Conservation (phyloP, 1,140 invertebrate species). For the Chrysomallon squamiferum region DNA sequence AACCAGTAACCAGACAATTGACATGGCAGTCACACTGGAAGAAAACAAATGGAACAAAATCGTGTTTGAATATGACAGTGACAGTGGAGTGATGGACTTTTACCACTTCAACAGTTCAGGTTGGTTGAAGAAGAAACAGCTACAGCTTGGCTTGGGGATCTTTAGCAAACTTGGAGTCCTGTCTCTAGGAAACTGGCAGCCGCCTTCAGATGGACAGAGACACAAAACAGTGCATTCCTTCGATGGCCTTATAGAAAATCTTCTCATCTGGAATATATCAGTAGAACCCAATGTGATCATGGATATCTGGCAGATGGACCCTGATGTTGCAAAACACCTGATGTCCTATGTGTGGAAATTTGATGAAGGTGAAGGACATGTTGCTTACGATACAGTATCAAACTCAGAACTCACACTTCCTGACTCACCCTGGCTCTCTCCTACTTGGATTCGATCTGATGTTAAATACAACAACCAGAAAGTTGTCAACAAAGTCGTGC, state of each 20-base stretch:
- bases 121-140: constrained; percentile 16
- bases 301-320: constrained; percentile 31
- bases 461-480: constrained; percentile 8
- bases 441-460: constrained; percentile 33
- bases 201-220: constrained; percentile 15
- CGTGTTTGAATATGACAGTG: constrained; percentile 27
- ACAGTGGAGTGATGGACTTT: constrained; percentile 21
- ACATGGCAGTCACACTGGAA: constrained; percentile 20
- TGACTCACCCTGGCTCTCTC: constrained; percentile 22
- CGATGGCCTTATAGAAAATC: constrained; percentile 31
- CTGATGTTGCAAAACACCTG: constrained; percentile 18
- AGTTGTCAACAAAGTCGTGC: too few relatives aligned
- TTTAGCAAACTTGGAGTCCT: constrained; percentile 26
- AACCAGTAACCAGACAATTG: too few relatives aligned
- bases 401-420: constrained; percentile 18
- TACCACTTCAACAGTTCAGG: constrained; percentile 31
- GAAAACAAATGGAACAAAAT: constrained; percentile 36
- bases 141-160: constrained; percentile 9
- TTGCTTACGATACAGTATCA: constrained; percentile 15
- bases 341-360: constrained; percentile 31
- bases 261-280: constrained; percentile 30
- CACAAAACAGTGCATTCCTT: constrained; percentile 14
- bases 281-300: constrained; percentile 27
- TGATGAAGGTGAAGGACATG: constrained; percentile 32
- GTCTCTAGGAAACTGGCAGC: constrained; percentile 34